Percentiles rank a stretch among this genome's conserved stretches.
Conservation (phyloP, 2,113 vertebrate species). For the Noturus placidus region DNA sequence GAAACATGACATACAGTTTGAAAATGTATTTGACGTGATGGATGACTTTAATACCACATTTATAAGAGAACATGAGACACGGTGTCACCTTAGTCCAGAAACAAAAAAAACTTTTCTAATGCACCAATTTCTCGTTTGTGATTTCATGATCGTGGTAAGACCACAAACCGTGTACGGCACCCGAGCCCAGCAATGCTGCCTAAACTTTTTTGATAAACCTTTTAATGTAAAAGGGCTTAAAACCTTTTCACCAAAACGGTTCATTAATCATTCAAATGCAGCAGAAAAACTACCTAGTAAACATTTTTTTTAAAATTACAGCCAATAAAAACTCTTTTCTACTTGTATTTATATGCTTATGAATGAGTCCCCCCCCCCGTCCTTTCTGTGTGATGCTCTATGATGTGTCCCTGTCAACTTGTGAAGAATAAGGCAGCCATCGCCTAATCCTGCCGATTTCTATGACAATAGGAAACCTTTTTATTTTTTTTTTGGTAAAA, state of each 20-base stretch:
- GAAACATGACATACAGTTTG: not conserved
- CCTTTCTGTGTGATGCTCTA: conserved; percentile 5
- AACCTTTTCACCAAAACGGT: conserved; percentile 5
- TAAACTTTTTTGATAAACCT: not conserved
- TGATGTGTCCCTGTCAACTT: not conserved
- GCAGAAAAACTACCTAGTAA: conserved; percentile 10
- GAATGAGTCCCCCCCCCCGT: not conserved
- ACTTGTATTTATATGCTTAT: not conserved
- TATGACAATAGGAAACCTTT: not conserved
- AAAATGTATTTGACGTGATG: not conserved
- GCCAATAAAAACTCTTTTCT: not conserved
- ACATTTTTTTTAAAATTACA: conserved; percentile 12
- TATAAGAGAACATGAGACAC: not conserved
- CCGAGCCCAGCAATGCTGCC: conserved; percentile 29
- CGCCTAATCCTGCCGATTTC: not conserved
- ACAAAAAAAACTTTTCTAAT: not conserved
- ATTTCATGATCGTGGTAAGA: not conserved
- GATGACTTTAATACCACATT: not conserved
- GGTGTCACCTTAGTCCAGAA: not conserved
- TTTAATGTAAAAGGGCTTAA: conserved; percentile 16
- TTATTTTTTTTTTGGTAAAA: not conserved
- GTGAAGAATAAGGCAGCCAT: not conserved
- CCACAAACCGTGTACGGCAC: not conserved
- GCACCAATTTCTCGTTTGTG: not conserved
- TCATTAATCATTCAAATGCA: not conserved